Base-by-base conservation (phyloP, 2,797 vertebrate species). In the Vireo griseus region DNA sequence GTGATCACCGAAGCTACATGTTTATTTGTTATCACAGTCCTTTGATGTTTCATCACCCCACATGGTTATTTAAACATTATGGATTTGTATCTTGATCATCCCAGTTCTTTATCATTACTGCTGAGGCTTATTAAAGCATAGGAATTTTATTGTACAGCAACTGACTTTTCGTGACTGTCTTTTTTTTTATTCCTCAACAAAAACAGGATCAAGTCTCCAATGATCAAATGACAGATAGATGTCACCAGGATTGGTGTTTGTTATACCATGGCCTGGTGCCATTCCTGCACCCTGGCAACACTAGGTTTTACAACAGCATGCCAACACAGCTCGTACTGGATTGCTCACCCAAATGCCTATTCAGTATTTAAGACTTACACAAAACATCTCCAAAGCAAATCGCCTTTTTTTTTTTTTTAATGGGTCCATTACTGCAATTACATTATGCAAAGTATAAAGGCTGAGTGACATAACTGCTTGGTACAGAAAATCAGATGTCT, bases 371-470 rank as follows among this genome's bases (percentile, higher is more conserved):
- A 82, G 37, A 51, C 29, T 76, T 88, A 37, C 52, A 85, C 73
- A 91, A 95, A 90, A 86, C 16, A 75, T 24, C 44, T 72, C 68
- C 50, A 42, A 13, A 72, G 72, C 11, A 81, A 90, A 78, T 7
- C 1, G 10, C 4, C 13, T 26, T 48, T 47, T 47, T 31, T n/a
- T 68, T 69, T 75, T 85, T 59, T 69, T 84, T 19, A 10, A 82
- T 40, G 26, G 8, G 13, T 73, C 55, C 35, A 26, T 88, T 93
- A 90, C 51, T 61, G 44, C 48, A 94, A 63, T 84, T 92, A 67
- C 47, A 52, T 81, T 88, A 81, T 66, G 48, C 31, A 59, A 95
- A 93, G 21, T 59, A 69, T 58, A 84, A 76, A 85, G 40, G 42
- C 59, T 82, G 69, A 86, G 52, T 40, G 86, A 83, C 2, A 3